Evolutionary conservation across 2,888 invertebrate species (phyloP).

Genomic region (Molorchus minor): DNA sequence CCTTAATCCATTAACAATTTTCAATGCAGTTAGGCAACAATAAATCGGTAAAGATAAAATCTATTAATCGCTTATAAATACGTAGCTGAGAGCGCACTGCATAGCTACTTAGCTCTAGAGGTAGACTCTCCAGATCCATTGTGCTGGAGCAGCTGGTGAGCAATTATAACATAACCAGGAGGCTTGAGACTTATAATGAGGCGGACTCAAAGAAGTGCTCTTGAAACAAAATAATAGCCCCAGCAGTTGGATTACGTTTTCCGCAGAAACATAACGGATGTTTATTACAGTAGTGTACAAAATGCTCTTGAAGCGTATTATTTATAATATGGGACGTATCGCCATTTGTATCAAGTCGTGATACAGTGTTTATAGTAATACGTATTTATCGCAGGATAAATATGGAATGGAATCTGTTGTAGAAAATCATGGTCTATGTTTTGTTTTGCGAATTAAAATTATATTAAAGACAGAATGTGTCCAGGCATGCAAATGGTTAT

Average conservation of each 20-base stretch:
- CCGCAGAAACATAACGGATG: slow-evolving; percentile 10
- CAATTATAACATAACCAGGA: slow-evolving; percentile 57
- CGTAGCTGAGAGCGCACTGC: slow-evolving; percentile 50
- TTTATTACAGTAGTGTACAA: slow-evolving; percentile 6
- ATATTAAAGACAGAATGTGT: background rate
- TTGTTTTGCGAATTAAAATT: background rate
- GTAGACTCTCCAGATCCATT: slow-evolving; percentile 54
- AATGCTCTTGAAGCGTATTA: background rate
- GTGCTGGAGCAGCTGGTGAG: slow-evolving; percentile 57
- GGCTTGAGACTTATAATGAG: slow-evolving; percentile 46
- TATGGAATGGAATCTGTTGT: background rate
- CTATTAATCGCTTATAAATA: slow-evolving; percentile 53
- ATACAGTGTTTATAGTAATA: background rate
- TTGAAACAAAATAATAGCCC: slow-evolving; percentile 22
- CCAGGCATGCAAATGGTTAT: background rate
- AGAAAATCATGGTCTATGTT: background rate
- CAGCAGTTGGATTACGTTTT: background rate
- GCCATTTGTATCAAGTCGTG: background rate
- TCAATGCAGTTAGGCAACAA: slow-evolving; percentile 13
- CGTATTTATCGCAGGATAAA: background rate
- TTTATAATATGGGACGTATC: background rate
- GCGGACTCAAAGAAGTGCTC: slow-evolving; percentile 38
- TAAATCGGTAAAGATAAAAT: slow-evolving; percentile 46
- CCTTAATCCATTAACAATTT: background rate
- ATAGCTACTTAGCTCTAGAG: slow-evolving; percentile 33